Conservation (phyloP, 2,888 invertebrate genomes). For the Homarus gammarus region DNA sequence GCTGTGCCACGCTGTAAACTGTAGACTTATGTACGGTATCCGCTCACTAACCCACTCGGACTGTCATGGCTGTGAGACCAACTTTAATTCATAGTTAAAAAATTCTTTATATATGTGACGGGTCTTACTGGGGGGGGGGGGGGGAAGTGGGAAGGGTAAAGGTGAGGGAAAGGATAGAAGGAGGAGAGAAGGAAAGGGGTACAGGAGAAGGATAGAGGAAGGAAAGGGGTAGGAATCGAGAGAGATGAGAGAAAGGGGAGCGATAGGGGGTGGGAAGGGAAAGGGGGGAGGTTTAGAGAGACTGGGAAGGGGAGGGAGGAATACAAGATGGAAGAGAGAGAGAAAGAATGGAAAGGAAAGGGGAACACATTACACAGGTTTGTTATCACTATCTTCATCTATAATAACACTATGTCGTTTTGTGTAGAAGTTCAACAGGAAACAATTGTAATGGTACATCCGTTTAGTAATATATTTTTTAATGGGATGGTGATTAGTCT, state of each 20-base stretch:
- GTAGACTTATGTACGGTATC: no score
- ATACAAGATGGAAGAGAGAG: slow-evolving; percentile 9
- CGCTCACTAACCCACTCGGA: no score
- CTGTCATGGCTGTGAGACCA: no score
- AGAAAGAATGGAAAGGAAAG: not conserved
- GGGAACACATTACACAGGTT: not conserved
- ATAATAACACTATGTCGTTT: not conserved
- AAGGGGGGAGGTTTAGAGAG: not conserved
- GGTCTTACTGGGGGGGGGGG: not conserved
- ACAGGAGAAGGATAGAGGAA: slow-evolving; percentile 2
- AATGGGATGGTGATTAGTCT: no score
- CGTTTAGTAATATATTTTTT: no score
- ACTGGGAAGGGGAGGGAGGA: slow-evolving; percentile 4
- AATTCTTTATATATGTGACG: no score
- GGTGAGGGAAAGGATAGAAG: slow-evolving; percentile 22
- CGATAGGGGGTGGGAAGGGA: not conserved
- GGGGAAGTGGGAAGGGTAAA: not conserved
- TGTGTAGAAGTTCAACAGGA: not conserved
- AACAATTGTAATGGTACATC: not conserved
- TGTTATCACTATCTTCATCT: not conserved
- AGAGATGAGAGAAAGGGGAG: not conserved
- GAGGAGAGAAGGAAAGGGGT: not conserved
- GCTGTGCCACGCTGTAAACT: no score
- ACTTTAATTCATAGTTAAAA: no score
- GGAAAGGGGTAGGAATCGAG: not conserved